A percentile compares a stretch with the other conserved stretches of the same genome.
Evolutionary conservation across 1,140 invertebrate genomes (phyloP).

Genomic region (Melipona quadrifasciata): DNA sequence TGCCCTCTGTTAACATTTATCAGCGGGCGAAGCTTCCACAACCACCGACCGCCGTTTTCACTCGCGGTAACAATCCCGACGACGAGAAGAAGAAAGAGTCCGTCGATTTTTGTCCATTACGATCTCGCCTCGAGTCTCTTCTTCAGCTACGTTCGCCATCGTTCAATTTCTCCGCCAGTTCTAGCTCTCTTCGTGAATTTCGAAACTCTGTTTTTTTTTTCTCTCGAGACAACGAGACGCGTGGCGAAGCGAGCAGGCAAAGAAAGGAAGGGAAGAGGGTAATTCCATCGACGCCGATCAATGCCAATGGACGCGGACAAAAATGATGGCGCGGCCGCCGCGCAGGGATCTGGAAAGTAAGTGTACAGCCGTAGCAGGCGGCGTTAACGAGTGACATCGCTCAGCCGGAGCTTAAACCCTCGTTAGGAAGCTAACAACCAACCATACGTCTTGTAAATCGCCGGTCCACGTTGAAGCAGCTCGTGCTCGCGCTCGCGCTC

Average conservation of each 20-base stretch:
- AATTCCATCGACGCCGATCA: constrained; percentile 38
- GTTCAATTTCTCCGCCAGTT: too few relatives aligned
- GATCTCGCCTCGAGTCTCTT: background rate
- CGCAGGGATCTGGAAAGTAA: constrained; percentile 41
- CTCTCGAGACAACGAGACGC: background rate
- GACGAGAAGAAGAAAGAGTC: too few relatives aligned
- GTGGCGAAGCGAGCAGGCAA: background rate
- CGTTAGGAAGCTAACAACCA: constrained; percentile 71
- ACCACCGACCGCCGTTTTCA: background rate
- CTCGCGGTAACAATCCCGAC: background rate
- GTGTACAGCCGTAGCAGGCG: constrained; percentile 45
- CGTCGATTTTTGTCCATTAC: constrained; percentile 15
- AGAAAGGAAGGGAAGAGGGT: background rate
- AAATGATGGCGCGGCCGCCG: constrained; percentile 37
- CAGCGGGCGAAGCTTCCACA: background rate
- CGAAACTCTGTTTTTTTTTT: background rate
- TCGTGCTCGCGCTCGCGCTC: background rate
- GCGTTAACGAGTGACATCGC: constrained; percentile 71
- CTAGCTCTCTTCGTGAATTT: too few relatives aligned
- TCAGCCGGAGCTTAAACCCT: constrained; percentile 70
- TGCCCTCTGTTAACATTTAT: background rate
- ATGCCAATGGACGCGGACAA: constrained; percentile 28
- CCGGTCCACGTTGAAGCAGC: constrained; percentile 47
- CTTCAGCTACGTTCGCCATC: too few relatives aligned
- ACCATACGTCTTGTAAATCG: constrained; percentile 70